Percentiles rank a stretch among this genome's conserved stretches.
Evolutionary conservation across 2,888 invertebrate genomes (phyloP).

Genomic region (Icerya purchasi): DNA sequence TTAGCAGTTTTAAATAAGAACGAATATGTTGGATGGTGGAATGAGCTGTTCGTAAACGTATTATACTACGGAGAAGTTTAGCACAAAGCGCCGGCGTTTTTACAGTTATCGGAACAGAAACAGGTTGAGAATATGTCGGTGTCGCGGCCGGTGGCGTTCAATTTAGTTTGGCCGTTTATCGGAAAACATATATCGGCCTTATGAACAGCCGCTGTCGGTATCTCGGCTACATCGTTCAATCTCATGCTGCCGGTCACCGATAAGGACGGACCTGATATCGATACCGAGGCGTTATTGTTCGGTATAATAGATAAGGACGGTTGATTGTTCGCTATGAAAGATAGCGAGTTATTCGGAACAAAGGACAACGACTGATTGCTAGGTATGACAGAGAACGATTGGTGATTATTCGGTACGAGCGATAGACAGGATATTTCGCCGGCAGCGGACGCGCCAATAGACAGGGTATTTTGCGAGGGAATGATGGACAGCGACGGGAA

Average conservation of each 20-base stretch:
- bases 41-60: too few species aligned
- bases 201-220: not conserved
- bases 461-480: not conserved
- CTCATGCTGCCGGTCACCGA: not conserved
- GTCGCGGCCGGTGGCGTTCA: not conserved
- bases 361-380: not conserved
- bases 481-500: not conserved
- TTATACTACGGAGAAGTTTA: too few species aligned
- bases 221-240: not conserved
- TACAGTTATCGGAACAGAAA: not conserved
- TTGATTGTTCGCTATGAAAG: not conserved
- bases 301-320: not conserved
- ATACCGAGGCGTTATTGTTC: not conserved
- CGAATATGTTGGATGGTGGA: too few species aligned
- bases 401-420: not conserved
- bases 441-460: too few species aligned
- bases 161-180: not conserved
- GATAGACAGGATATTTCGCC: not conserved
- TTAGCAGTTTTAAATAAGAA: too few species aligned
- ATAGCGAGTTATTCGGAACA: not conserved
- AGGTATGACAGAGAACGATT: not conserved
- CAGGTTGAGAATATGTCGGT: not conserved
- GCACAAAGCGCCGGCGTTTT: too few species aligned
- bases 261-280: not conserved
- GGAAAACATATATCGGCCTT: not conserved